phyloP scores from a whole-genome alignment of 2,113 vertebrate genomes.

The Nematolebias whitei region DNA sequence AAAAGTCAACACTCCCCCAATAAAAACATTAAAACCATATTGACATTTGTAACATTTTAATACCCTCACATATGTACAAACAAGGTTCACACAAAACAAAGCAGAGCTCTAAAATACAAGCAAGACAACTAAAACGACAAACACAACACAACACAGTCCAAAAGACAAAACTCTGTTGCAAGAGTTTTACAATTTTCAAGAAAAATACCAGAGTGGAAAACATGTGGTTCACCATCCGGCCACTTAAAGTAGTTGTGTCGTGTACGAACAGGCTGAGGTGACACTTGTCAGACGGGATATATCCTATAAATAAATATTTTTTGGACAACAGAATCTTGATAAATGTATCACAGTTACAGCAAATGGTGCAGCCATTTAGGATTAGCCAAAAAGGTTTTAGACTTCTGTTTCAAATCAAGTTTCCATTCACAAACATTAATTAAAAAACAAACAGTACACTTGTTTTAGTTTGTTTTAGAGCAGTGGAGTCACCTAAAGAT shows the following conservation, averaged over 20 bases:
- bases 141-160: constrained; percentile 22
- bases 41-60: constrained; percentile 51
- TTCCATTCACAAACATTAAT: background rate
- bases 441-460: background rate
- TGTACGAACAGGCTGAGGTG: background rate
- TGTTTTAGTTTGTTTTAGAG: background rate
- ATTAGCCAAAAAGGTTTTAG: too few species aligned
- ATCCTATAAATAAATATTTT: background rate
- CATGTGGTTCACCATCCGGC: background rate
- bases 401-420: background rate
- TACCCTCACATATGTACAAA: constrained; percentile 45
- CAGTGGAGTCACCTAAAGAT: too few species aligned
- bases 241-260: background rate
- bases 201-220: background rate
- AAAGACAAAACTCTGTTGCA: constrained; percentile 1
- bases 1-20: background rate
- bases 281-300: background rate
- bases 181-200: background rate
- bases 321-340: too few species aligned
- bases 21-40: background rate
- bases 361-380: background rate
- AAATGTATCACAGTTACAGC: too few species aligned
- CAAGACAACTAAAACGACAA: constrained; percentile 29
- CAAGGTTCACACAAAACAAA: constrained; percentile 18
- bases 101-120: constrained; percentile 10